Evolutionary conservation across 2,113 vertebrate genomes (phyloP), one percentile per base, ranked within the genome.

Genomic region (Morone saxatilis): DNA sequence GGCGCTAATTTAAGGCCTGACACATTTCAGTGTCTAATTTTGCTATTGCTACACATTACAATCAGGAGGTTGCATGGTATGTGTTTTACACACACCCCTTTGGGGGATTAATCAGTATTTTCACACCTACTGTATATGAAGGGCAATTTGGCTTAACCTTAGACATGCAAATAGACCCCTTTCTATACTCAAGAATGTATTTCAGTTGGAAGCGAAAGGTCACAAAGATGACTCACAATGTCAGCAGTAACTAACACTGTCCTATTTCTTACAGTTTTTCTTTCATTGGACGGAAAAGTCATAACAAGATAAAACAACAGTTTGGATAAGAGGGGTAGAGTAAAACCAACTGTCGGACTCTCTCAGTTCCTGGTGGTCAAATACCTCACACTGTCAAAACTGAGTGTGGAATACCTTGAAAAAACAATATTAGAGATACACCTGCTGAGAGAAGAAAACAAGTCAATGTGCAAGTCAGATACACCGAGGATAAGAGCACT

Each of bases 1-100:
- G 82, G 94, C 47, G 95, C 88, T 95, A 96, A 96, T 95, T 95
- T 91, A 91, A 92, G 89, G 88, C 91, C 86, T 81, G 92, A 94
- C 95, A 96, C 91, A 36, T 95, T 81, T 90, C 63, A 81, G 74
- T 67, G 80, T 87, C 81, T 91, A 68, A 81, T 86, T 89, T 89
- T 90, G 82, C 61, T 73, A 86, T 87, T 84, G 90, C 91, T 80
- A 88, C 89, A 92, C 80, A 77, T 88, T 86, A 94, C 90, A 92
- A 89, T 88, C 84, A 88, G 82, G 61, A 78, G 84, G 86, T 80
- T 81, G 83, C 79, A 86, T 31, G 80, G 89, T 87, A 70, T 79
- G 83, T 80, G 84, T 90, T 91, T 87, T 83, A 88, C 79, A 81
- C 79, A 71, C 68, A 76, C 48, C 84, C 63, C 75, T 66, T 78